These are phyloP conservation scores for Zoanthus sociatus DNA, from an alignment of 92 coral and sea anemone species.

Conservation along the genomic window DNA sequence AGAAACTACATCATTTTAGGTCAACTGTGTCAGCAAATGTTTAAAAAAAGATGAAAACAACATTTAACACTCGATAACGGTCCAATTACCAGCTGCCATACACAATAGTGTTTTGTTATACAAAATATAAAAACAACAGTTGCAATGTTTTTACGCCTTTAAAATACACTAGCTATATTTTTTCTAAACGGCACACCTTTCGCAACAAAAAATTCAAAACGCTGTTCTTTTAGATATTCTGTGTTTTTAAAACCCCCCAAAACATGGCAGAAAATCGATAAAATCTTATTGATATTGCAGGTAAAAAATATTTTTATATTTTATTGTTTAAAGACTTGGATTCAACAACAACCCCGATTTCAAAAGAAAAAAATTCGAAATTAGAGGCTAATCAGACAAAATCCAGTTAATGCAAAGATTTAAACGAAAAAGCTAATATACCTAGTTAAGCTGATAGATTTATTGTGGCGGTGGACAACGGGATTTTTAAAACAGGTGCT, in stretches of 20 bases:
- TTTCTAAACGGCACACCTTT: neutral
- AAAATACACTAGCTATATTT: neutral
- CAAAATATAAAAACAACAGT: too few species aligned
- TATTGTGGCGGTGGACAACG: neutral
- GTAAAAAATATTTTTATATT: neutral
- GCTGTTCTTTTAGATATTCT: too few species aligned
- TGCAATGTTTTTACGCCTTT: neutral
- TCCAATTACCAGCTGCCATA: conserved; percentile 19
- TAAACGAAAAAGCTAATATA: neutral
- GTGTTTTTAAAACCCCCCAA: too few species aligned
- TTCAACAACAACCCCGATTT: too few species aligned
- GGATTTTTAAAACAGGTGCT: conserved; percentile 9
- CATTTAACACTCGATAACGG: neutral
- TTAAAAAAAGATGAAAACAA: neutral
- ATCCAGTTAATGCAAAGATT: neutral
- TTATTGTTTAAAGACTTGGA: too few species aligned
- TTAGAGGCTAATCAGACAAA: neutral
- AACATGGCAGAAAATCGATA: neutral
- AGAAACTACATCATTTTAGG: neutral
- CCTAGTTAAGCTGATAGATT: too few species aligned
- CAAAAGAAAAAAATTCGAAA: neutral
- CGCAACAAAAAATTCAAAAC: too few species aligned
- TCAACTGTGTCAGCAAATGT: conserved; percentile 9
- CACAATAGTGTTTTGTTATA: neutral
- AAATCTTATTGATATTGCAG: neutral